Conservation (phyloP, 2,113 vertebrate species). For the Mustela nigripes region DNA sequence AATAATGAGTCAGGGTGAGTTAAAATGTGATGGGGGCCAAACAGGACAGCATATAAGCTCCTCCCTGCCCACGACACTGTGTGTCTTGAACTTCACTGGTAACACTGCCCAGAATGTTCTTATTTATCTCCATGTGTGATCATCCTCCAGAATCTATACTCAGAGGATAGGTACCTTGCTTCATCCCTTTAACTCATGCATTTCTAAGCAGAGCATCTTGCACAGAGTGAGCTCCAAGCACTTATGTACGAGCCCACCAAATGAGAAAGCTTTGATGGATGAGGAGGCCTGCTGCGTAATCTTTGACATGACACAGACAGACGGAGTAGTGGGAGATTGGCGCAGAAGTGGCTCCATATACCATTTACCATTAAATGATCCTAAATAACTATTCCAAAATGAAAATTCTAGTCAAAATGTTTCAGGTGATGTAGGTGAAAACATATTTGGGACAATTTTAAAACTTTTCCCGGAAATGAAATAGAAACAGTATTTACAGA, state of each 20-base stretch:
- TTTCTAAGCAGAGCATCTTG: neutral
- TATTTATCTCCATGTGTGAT: neutral
- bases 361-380: neutral
- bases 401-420: neutral
- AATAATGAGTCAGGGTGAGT: neutral
- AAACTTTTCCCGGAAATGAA: neutral
- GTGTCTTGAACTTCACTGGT: neutral
- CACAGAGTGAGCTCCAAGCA: neutral
- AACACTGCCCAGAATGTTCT: neutral
- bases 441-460: neutral
- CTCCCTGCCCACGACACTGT: accelerated
- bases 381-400: neutral
- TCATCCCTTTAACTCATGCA: neutral
- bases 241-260: neutral
- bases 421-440: neutral
- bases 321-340: accelerated
- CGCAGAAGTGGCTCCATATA: neutral
- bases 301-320: accelerated
- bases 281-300: neutral
- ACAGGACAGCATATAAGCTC: neutral
- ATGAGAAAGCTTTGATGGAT: neutral
- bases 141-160: neutral
- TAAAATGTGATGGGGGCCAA: neutral
- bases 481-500: neutral
- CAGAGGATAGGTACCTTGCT: neutral